These are phyloP conservation scores for Clarias batrachus DNA, from an alignment of 2,113 vertebrate genomes.

Conservation along the genomic window DNA sequence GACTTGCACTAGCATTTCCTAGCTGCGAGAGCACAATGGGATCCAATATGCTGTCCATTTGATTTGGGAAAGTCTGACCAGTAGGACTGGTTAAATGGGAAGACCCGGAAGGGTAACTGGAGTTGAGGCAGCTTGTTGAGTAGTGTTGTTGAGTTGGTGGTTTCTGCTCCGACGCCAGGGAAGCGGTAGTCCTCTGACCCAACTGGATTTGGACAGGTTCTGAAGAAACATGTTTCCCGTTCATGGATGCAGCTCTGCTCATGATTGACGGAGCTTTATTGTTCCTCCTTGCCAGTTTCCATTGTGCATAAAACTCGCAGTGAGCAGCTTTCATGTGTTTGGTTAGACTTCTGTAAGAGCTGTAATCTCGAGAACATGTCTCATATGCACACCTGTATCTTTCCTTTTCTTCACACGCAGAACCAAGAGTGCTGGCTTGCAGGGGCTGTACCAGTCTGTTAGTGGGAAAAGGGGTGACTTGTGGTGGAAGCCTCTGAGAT, in stretches of 20 bases:
- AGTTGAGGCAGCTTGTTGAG: conserved; percentile 38
- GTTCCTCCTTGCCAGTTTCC: conserved; percentile 81
- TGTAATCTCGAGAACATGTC: conserved; percentile 85
- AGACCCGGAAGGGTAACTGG: conserved; percentile 63
- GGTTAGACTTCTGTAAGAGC: conserved; percentile 86
- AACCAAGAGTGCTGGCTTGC: conserved; percentile 6
- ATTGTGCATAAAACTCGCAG: conserved; percentile 85
- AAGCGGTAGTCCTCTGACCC: conserved; percentile 50
- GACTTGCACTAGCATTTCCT: conserved; percentile 58
- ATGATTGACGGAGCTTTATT: conserved; percentile 72
- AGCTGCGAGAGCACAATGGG: conserved; percentile 79
- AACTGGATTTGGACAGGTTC: conserved; percentile 65
- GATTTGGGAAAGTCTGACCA: conserved; percentile 72
- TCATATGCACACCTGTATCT: conserved; percentile 86
- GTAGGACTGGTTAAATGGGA: conserved; percentile 68
- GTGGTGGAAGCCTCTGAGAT: conserved; percentile 62
- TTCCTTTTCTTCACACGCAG: conserved; percentile 59
- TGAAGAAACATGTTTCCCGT: conserved; percentile 69
- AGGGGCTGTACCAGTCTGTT: conserved; percentile 27
- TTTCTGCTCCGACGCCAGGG: conserved; percentile 72
- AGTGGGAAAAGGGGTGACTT: conserved; percentile 46
- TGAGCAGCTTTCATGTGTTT: conserved; percentile 94
- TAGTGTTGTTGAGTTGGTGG: conserved; percentile 55
- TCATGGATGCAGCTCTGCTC: conserved; percentile 58
- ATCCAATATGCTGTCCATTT: conserved; percentile 76